Evolutionary conservation across 2,797 vertebrate genomes (phyloP), one percentile per base, ranked within the genome.

Genomic region (Pitangus sulphuratus): DNA sequence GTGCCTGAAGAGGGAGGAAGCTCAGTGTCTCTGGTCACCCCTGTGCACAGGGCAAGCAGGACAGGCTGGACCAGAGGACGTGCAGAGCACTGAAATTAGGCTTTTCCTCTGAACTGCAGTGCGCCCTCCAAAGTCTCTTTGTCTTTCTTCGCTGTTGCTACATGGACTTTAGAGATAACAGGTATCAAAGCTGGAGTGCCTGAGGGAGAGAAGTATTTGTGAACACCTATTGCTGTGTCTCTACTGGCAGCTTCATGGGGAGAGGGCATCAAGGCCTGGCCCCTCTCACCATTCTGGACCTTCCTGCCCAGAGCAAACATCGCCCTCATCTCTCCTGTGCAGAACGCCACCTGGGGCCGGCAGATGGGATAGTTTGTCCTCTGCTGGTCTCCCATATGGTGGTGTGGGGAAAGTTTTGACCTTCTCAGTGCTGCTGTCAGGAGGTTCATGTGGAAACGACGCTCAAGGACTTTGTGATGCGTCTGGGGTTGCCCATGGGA

Each of bases 261-360:
- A 40, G 33, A 25, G 19, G 37, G 21, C n/a, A 18, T 39, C 35
- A 50, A n/a, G 20, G 31, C 22, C 40, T 40, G 57, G 25, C 11
- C 51, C 11, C 42, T 54, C 35, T 89, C 26, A 5, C 17, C 37
- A 26, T 0, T 0, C 39, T 26, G 28, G 14, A 20, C 30, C 40
- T 45, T 22, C 9, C 28, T 54, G 45, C 44, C 20, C 42, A 37
- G 44, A 57, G 37, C 30, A 39, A 48, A 30, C 25, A 8, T 58
- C 75, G n/a, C 45, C 6, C 18, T 40, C 40, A 65, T 37, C 21
- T 50, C 21, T n/a, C 61, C 31, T 42, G 12, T 58, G 51, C 48
- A 69, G 33, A 42, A 45, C 20, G 3, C 30, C 0, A 0, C 30
- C n/a, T 0, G 4, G 47, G 24, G 4, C 0, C 5, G 26, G 45